phyloP scores from a whole-genome alignment of 2,888 invertebrate species.

The Parnassius orleans region DNA sequence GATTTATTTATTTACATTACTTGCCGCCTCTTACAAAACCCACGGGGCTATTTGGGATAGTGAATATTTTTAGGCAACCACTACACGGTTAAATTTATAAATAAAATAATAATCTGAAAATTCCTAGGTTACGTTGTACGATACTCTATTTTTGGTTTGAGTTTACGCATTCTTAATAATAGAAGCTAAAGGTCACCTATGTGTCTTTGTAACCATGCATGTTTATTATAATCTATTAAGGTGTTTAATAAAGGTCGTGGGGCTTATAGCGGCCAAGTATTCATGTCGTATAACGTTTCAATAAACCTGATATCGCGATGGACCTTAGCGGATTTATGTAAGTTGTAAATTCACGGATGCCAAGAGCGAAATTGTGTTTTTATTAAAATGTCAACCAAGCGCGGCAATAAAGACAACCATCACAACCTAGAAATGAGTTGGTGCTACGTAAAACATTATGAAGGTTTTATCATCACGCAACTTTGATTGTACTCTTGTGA shows the following conservation, averaged over 20 bases:
- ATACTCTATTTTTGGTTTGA: not conserved
- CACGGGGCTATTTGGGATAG: no score
- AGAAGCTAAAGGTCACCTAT: not conserved
- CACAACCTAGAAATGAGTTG: slow-evolving; percentile 13
- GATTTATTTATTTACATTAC: no score
- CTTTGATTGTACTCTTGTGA: slow-evolving; percentile 17
- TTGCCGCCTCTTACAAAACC: no score
- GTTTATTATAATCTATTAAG: slow-evolving; percentile 13
- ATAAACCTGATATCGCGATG: slow-evolving; percentile 3
- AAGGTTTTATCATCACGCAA: slow-evolving; percentile 10
- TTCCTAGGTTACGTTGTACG: not conserved
- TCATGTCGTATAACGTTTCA: slow-evolving; percentile 2
- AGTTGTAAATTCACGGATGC: slow-evolving; percentile 27
- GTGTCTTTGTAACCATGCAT: not conserved
- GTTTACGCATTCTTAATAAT: not conserved
- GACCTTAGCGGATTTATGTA: slow-evolving; percentile 25
- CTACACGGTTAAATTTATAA: no score
- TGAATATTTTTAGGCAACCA: no score
- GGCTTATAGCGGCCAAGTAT: slow-evolving; percentile 6
- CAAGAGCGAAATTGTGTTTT: slow-evolving; percentile 21
- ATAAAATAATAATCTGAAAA: not conserved
- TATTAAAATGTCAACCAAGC: slow-evolving; percentile 14
- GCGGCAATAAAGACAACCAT: slow-evolving; percentile 16
- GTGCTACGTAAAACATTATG: slow-evolving; percentile 1
- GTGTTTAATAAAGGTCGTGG: slow-evolving; percentile 10